A percentile compares a stretch with the other conserved stretches of the same genome.
Conservation (phyloP, 1,140 invertebrate genomes). For the Akabosia matsudoensis region DNA sequence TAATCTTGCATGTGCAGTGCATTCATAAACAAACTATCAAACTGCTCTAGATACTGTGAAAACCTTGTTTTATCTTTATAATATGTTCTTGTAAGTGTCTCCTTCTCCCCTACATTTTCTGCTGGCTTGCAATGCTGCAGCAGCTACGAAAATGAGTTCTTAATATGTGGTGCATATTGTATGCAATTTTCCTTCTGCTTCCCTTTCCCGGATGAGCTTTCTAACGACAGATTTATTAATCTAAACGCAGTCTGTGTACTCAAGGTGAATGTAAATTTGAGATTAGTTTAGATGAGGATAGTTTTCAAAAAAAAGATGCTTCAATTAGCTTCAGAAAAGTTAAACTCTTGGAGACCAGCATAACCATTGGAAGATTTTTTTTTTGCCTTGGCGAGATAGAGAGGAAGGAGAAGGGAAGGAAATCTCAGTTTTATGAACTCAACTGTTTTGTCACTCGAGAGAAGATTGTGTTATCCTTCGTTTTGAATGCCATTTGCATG, state of each 20-base stretch:
- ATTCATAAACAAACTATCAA: too few relatives aligned
- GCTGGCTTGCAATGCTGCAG: too few relatives aligned
- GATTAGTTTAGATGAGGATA: neutral
- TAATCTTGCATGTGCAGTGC: too few relatives aligned
- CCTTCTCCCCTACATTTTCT: too few relatives aligned
- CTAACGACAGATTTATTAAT: neutral
- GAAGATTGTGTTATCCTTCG: constrained; percentile 9
- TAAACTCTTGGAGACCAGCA: too few relatives aligned
- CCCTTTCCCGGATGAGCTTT: constrained; percentile 2
- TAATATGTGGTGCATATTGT: neutral
- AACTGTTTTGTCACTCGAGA: neutral
- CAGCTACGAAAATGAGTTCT: neutral
- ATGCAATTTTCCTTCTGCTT: neutral
- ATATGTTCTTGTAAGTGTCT: too few relatives aligned
- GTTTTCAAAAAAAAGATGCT: neutral
- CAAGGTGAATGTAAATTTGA: constrained; percentile 9
- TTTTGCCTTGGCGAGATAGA: too few relatives aligned
- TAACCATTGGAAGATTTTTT: neutral
- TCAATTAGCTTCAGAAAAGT: too few relatives aligned
- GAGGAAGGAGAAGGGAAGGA: neutral
- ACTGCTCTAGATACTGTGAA: too few relatives aligned
- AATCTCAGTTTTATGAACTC: constrained; percentile 15
- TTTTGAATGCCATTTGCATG: constrained; percentile 27
- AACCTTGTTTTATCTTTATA: too few relatives aligned
- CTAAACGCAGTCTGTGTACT: neutral